Conservation (phyloP, 2,797 vertebrate genomes). For the Enteromius fasciolatus region DNA sequence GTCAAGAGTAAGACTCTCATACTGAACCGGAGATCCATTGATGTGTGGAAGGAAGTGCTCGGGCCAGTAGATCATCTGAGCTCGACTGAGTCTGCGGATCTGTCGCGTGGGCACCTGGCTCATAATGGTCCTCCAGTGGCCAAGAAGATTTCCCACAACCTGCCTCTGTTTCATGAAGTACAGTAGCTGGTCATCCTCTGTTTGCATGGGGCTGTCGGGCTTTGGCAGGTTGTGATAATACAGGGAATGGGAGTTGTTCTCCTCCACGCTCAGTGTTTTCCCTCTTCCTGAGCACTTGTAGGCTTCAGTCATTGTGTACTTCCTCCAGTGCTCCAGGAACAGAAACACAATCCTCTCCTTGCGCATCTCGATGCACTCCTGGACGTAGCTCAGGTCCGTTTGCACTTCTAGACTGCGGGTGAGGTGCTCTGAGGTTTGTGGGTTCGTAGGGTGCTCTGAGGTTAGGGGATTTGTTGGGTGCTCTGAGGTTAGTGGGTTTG, state of each 20-base stretch:
- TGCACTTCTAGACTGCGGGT: slow-evolving; percentile 80
- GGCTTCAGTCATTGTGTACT: slow-evolving; percentile 81
- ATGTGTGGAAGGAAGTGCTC: slow-evolving; percentile 93
- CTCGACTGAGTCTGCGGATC: slow-evolving; percentile 80
- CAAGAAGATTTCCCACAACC: slow-evolving; percentile 86
- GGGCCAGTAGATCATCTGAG: slow-evolving; percentile 91
- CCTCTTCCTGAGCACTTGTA: slow-evolving; percentile 71
- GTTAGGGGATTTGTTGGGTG: background rate
- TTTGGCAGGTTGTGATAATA: slow-evolving; percentile 64
- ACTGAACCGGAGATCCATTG: slow-evolving; percentile 80
- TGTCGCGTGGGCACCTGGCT: slow-evolving; percentile 84
- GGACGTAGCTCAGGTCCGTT: slow-evolving; percentile 81
- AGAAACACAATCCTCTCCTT: slow-evolving; percentile 92
- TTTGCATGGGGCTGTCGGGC: slow-evolving; percentile 66
- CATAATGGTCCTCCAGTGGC: slow-evolving; percentile 90
- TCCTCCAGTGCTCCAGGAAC: slow-evolving; percentile 95
- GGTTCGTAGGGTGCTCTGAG: slow-evolving; percentile 61
- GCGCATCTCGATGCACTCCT: slow-evolving; percentile 84
- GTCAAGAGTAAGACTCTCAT: slow-evolving; percentile 90
- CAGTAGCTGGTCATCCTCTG: slow-evolving; percentile 81
- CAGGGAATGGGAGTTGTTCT: slow-evolving; percentile 60
- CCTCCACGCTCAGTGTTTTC: slow-evolving; percentile 64
- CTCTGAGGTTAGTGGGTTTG: slow-evolving; percentile 75
- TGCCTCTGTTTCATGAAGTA: slow-evolving; percentile 87
- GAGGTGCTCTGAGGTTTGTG: slow-evolving; percentile 75